Percentiles rank a stretch among this genome's conserved stretches.
These are phyloP conservation scores for Paradoxurus hermaphroditus DNA, from an alignment of 2,113 vertebrate genomes.

Conservation along the genomic window DNA sequence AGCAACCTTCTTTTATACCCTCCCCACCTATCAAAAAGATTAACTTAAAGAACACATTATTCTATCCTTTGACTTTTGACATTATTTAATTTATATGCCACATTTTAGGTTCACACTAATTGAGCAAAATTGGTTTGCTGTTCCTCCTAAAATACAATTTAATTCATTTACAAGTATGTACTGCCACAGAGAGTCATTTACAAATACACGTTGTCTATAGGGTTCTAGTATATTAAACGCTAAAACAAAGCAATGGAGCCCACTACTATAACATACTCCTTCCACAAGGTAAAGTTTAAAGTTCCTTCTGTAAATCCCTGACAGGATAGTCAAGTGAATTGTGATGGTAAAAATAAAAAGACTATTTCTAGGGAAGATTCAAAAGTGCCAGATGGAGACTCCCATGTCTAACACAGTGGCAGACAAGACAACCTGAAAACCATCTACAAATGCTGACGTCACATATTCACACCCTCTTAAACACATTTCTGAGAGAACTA, in stretches of 20 bases:
- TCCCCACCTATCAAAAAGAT: background rate
- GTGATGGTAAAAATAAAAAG: background rate
- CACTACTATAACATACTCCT: background rate
- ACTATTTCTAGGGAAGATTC: background rate
- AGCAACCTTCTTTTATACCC: background rate
- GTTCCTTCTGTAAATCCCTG: background rate
- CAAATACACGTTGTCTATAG: background rate
- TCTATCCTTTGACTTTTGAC: background rate
- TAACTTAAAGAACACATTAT: background rate
- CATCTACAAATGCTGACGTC: background rate
- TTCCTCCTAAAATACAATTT: background rate
- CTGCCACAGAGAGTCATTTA: background rate
- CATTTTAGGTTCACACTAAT: background rate
- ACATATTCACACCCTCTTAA: background rate
- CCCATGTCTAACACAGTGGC: background rate
- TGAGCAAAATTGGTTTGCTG: background rate
- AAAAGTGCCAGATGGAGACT: background rate
- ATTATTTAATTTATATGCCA: background rate
- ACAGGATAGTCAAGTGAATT: background rate
- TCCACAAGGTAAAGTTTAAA: background rate
- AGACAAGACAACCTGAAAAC: background rate
- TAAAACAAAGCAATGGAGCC: background rate
- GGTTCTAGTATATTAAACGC: background rate
- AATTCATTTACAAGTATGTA: background rate
- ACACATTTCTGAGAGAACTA: background rate